Conservation (phyloP, 1,140 invertebrate species). For the Trypoxylus dichotomus region DNA sequence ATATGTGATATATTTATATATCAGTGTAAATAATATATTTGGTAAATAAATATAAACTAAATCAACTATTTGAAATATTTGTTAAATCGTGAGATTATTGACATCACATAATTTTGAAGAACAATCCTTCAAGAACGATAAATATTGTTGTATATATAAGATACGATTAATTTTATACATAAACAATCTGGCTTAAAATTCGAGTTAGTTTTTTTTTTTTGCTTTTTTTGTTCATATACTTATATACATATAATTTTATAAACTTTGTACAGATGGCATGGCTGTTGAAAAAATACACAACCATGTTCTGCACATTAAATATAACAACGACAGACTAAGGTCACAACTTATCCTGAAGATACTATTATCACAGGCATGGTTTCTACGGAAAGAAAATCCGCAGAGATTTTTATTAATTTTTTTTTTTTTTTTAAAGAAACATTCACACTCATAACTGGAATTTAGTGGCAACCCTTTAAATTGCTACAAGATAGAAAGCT, state of each 20-base stretch:
- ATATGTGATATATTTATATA: constrained; percentile 36
- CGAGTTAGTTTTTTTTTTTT: constrained; percentile 47
- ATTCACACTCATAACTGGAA: constrained; percentile 39
- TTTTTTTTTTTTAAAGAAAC: constrained; percentile 30
- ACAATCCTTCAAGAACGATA: constrained; percentile 44
- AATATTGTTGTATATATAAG: constrained; percentile 50
- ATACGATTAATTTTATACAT: constrained; percentile 52
- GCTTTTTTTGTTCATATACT: constrained; percentile 44
- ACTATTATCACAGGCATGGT: constrained; percentile 59
- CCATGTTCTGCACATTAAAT: constrained; percentile 48
- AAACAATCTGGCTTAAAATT: constrained; percentile 52
- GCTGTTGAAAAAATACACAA: constrained; percentile 39
- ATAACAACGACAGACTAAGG: constrained; percentile 57
- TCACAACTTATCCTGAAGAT: constrained; percentile 59
- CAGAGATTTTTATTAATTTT: constrained; percentile 37
- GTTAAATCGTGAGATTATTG: constrained; percentile 51
- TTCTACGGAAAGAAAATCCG: constrained; percentile 35
- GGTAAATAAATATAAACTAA: constrained; percentile 47
- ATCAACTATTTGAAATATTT: constrained; percentile 43
- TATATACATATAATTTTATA: constrained; percentile 55
- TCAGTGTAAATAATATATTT: constrained; percentile 45
- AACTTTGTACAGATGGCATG: constrained; percentile 39
- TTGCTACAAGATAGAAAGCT: constrained; percentile 42
- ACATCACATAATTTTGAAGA: constrained; percentile 55
- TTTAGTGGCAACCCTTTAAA: constrained; percentile 39